A percentile compares a stretch with the other conserved stretches of the same genome.
Conservation (phyloP, 2,797 vertebrate species). For the Miichthys miiuy region DNA sequence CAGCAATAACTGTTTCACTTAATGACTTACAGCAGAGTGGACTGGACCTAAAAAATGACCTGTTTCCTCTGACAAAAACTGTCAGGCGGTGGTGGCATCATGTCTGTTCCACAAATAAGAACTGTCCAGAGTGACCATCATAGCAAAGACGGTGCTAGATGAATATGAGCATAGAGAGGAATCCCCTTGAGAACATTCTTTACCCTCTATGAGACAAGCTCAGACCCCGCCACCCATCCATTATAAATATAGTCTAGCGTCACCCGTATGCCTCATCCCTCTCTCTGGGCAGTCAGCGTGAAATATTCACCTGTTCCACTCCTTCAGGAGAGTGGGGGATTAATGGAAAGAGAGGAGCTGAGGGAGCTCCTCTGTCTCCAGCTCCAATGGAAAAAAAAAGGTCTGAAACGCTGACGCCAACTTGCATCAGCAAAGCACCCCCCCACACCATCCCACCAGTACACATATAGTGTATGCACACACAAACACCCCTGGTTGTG, state of each 20-base stretch:
- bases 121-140: constrained; percentile 44
- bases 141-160: constrained; percentile 33
- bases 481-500: constrained; percentile 3
- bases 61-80: constrained; percentile 25
- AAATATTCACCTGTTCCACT: constrained; percentile 81
- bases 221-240: constrained; percentile 71
- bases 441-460: constrained; percentile 9
- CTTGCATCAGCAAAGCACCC: constrained; percentile 66
- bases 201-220: constrained; percentile 73
- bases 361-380: constrained; percentile 61
- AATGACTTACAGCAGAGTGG: constrained; percentile 39
- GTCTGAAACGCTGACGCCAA: constrained; percentile 66
- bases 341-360: constrained; percentile 71
- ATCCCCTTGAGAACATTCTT: constrained; percentile 72
- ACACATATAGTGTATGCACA: not conserved
- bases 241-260: constrained; percentile 75
- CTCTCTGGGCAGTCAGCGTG: constrained; percentile 69
- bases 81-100: constrained; percentile 15
- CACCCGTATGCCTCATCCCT: constrained; percentile 66
- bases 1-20: constrained; percentile 35
- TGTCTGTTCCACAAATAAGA: constrained; percentile 59
- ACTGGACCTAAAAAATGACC: constrained; percentile 14
- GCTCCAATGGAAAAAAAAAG: constrained; percentile 46
- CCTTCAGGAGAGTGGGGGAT: constrained; percentile 66
- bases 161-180: constrained; percentile 48